Conservation (phyloP, 2,888 invertebrate genomes). For the Chorisops tibialis region DNA sequence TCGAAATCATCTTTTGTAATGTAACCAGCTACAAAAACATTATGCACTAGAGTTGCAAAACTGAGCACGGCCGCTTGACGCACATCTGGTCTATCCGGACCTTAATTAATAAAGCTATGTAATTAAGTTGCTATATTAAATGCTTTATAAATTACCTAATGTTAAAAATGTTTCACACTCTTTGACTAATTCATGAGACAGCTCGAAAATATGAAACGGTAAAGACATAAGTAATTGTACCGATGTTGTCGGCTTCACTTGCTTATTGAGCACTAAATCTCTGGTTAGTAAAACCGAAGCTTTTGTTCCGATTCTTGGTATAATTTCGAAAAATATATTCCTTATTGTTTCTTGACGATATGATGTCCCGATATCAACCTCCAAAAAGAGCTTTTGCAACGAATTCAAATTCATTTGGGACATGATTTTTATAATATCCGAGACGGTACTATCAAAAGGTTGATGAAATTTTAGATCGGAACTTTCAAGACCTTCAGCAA, state of each 20-base stretch:
- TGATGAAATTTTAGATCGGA: constrained; percentile 49
- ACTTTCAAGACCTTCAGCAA: constrained; percentile 50
- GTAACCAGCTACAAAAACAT: constrained; percentile 56
- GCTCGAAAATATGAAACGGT: constrained; percentile 66
- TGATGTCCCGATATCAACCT: constrained; percentile 65
- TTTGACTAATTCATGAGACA: constrained; percentile 55
- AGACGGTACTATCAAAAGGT: constrained; percentile 49
- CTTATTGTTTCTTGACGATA: constrained; percentile 71
- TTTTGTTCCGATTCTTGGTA: constrained; percentile 67
- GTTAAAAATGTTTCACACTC: constrained; percentile 57
- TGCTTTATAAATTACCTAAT: constrained; percentile 40
- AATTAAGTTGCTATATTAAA: neutral
- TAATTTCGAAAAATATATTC: constrained; percentile 68
- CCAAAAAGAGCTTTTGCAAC: constrained; percentile 54
- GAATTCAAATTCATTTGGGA: constrained; percentile 50
- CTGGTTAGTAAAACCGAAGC: constrained; percentile 64
- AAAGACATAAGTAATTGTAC: constrained; percentile 64
- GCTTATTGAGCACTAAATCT: constrained; percentile 60
- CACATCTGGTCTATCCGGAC: constrained; percentile 55
- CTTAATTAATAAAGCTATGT: constrained; percentile 33
- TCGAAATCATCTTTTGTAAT: constrained; percentile 65
- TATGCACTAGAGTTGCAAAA: constrained; percentile 66
- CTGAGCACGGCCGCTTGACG: constrained; percentile 66
- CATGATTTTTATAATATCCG: constrained; percentile 48
- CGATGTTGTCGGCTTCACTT: constrained; percentile 63